phyloP scores from a whole-genome alignment of 2,113 vertebrate species.

The Pygoscelis adeliae region DNA sequence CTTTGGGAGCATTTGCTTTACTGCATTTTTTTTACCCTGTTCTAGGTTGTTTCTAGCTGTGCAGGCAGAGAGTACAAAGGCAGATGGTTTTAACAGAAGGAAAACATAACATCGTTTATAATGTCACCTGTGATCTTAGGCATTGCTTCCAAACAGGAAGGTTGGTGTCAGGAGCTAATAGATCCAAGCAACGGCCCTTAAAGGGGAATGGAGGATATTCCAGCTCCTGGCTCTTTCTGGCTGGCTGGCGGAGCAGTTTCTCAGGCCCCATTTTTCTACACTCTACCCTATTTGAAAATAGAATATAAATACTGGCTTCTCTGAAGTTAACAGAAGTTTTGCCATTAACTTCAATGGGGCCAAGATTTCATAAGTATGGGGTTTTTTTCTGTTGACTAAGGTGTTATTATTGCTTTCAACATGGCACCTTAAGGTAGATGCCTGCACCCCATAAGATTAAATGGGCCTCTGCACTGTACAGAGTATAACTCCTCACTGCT shows the following conservation, averaged over 20 bases:
- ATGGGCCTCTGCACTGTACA: neutral
- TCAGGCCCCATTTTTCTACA: neutral
- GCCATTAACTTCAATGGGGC: accelerated
- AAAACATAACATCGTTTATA: neutral
- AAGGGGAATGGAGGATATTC: neutral
- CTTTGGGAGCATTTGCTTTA: neutral
- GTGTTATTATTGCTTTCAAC: neutral
- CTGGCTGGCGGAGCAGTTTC: neutral
- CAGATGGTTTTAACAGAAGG: neutral
- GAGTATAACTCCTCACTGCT: neutral
- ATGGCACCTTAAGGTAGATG: neutral
- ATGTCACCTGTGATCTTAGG: neutral
- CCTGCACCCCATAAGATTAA: neutral
- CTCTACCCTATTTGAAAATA: neutral
- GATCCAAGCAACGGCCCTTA: neutral
- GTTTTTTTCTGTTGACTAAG: neutral
- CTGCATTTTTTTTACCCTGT: neutral
- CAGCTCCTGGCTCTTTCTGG: neutral
- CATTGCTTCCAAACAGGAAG: neutral
- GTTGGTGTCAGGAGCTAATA: neutral
- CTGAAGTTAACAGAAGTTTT: neutral
- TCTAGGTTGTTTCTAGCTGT: neutral
- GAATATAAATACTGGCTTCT: neutral
- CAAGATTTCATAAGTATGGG: neutral
- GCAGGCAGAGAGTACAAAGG: neutral